Evolutionary conservation across 2,113 vertebrate species (phyloP), one percentile per base, ranked within the genome.

Genomic region (Oryzias curvinotus): DNA sequence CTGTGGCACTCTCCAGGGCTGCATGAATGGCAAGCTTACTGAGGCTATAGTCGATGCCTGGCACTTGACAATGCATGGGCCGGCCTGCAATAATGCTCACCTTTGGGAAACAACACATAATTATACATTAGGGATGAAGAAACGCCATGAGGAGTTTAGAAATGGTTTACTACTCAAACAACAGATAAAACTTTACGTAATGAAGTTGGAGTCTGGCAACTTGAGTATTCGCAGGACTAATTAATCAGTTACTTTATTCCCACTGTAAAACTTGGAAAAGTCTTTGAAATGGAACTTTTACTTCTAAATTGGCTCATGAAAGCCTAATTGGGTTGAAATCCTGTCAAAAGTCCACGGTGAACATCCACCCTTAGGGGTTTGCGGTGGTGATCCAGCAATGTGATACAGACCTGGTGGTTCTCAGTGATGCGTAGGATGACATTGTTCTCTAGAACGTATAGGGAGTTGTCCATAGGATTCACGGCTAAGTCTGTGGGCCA

Each of bases 11-110:
- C 87, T 99, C 96, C 82, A 99, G 91, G 14, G 98, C 96, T 0
- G 97, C 95, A 68, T 99, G 97, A 78, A 98, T 98, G 73, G 97
- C 97, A 77, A 98, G 92, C 75, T 96, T 98, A 89, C 97, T 99
- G 80, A 98, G 95, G n/a, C 96, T 98, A 89, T 99, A 99, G 94
- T 99, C 97, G 23, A 99, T 98, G 66, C 97, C 97, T 1, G 97
- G 96, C 52, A 98, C 97, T 83, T 98, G 97, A 83, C 98, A 99
- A 84, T 99, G 98, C 96, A 98, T 98, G 58, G 97, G 97, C 52
- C 98, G 93, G 14, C 98, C 98, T 1, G 97, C 98, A 52, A 98
- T 97, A 87, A 99, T 97, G 94, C 96, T 98, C 80, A 99, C 97
- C 91, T 99, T 93, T 65, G 92, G 92, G 65, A 14, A 13, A 57